phyloP scores from a whole-genome alignment of 2,797 vertebrate genomes.

The Sebastes itinus region DNA sequence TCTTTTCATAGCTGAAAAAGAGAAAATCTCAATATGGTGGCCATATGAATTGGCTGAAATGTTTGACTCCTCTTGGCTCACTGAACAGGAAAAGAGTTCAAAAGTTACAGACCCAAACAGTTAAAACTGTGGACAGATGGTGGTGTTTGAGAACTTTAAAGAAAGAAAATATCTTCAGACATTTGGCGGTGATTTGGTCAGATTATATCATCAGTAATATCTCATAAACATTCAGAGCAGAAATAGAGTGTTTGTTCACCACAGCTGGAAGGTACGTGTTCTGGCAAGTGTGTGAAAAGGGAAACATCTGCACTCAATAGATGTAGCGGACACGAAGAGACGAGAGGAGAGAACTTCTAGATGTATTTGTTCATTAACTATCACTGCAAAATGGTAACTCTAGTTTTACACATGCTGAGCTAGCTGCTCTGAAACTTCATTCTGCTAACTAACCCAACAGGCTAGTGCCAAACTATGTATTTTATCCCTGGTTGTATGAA shows the following conservation, averaged over 20 bases:
- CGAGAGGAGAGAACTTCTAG: neutral
- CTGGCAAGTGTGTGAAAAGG: neutral
- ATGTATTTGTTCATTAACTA: neutral
- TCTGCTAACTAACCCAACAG: neutral
- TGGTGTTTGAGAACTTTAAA: neutral
- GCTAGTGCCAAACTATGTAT: neutral
- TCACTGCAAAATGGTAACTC: neutral
- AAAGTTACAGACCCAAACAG: neutral
- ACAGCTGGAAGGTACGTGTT: neutral
- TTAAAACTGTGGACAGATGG: neutral
- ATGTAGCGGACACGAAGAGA: neutral
- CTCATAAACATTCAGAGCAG: neutral
- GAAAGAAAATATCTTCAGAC: neutral
- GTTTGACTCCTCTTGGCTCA: neutral
- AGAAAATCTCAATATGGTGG: neutral
- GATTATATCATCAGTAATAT: neutral
- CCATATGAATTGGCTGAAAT: neutral
- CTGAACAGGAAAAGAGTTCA: neutral
- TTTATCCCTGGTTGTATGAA: neutral
- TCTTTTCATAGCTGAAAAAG: neutral
- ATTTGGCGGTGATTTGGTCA: neutral
- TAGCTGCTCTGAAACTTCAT: neutral
- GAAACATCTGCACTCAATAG: neutral
- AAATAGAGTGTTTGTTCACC: conserved; percentile 8
- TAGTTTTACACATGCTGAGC: neutral